phyloP scores from a whole-genome alignment of 2,888 invertebrate species.

The Globia sparganii region DNA sequence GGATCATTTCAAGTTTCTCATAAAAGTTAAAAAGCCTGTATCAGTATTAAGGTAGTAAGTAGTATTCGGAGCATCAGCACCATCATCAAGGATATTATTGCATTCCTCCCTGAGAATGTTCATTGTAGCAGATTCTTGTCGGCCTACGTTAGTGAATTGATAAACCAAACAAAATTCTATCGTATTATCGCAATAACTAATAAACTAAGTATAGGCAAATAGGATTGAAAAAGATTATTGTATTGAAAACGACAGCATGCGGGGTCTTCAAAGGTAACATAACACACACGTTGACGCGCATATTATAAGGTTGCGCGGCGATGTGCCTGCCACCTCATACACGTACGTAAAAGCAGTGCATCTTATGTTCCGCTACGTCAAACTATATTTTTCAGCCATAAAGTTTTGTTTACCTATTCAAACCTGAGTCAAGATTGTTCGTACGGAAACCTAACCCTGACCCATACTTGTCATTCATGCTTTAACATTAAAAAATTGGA shows the following conservation, averaged over 20 bases:
- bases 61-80: not conserved
- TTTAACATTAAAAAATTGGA: not conserved
- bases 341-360: not conserved
- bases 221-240: not conserved
- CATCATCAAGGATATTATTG: constrained; percentile 18
- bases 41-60: too few species aligned
- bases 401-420: not conserved
- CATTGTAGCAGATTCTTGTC: constrained; percentile 11
- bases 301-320: not conserved
- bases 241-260: not conserved
- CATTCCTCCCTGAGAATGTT: constrained; percentile 28
- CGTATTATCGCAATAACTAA: not conserved
- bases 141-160: not conserved
- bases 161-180: not conserved
- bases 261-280: too few species aligned
- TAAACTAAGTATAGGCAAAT: not conserved
- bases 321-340: not conserved
- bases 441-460: not conserved
- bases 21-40: not conserved
- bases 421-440: not conserved
- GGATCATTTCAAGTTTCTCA: not conserved
- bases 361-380: not conserved
- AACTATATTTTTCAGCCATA: too few species aligned
- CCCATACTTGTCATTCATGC: not conserved
- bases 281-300: not conserved